phyloP scores from a whole-genome alignment of 1,140 invertebrate genomes.

The Pseudomyrmex pallidus region DNA sequence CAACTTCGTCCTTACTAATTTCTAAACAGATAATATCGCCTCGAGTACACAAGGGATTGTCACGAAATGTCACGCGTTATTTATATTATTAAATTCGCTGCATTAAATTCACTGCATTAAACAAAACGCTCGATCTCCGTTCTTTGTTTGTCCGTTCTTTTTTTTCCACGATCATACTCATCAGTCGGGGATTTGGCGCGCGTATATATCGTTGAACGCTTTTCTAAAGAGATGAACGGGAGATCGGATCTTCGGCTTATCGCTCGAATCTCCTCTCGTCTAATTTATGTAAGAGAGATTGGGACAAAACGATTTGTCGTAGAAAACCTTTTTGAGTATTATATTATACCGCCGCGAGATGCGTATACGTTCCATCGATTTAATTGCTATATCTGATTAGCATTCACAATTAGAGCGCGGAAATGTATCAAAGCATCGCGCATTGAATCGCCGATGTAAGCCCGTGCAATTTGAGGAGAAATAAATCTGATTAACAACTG shows the following conservation, averaged over 20 bases:
- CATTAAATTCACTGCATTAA: neutral
- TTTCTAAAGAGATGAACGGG: neutral
- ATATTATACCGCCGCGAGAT: conserved; percentile 11
- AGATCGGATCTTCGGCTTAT: conserved; percentile 28
- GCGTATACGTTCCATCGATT: neutral
- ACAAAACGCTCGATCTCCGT: neutral
- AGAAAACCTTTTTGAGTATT: conserved; percentile 6
- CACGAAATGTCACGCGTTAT: no score
- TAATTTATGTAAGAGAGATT: conserved; percentile 16
- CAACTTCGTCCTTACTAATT: no score
- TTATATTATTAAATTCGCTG: no score
- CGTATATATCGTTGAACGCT: neutral
- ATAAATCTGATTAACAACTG: neutral
- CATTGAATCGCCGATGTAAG: neutral
- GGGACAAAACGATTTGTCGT: conserved; percentile 12
- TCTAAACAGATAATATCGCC: no score
- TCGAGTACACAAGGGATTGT: no score
- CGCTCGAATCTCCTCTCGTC: conserved; percentile 5
- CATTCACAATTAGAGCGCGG: conserved; percentile 4
- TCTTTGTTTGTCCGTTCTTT: neutral
- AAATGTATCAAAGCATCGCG: conserved; percentile 5
- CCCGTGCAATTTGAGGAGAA: conserved; percentile 2
- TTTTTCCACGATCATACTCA: neutral
- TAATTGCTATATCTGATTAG: conserved; percentile 30
- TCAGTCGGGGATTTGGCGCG: neutral